Base-by-base conservation (phyloP, 35 echinoderm and acorn worm species). In the Patiria miniata region DNA sequence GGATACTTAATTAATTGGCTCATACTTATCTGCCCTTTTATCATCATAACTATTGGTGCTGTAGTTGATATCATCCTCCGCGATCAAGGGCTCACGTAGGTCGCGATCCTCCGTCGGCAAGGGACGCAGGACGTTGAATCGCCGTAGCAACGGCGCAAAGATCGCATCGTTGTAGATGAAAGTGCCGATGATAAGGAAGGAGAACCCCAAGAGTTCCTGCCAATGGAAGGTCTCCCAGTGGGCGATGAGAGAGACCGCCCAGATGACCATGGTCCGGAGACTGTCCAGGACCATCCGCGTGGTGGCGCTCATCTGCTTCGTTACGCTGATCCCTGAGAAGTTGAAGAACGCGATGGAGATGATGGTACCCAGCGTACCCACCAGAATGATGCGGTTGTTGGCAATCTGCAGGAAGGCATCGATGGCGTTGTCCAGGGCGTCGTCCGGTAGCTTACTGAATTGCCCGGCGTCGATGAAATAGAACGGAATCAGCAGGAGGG, bases 281-380 rank as follows among this genome's bases (percentile, higher is more conserved):
- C 93, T 95, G 53, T 95, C 93, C 22, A 95, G 58, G 19, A 95
- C 93, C 93, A 95, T 95, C 53, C 93, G 52, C 19, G 93, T 95
- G 77, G 93, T 95, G 57, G 93, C 93, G 83, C 89, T 95, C 89
- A 95, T 91, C 39, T 95, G 89, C 34, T 83, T 87, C 1, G 93
- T 95, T 2, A 95, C 93, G 60, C 93, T 95, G 10, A 95, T 85
- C 9, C 93, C 93, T 19, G 93, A 85, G 85, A 95, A 95, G 77
- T 95, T 95, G 86, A 95, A 95, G 89, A 95, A 95, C n/a, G 93
- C 93, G 40, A 95, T 95, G 52, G 89, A 91, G 33, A 95, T 38
- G 53, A 95, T 87, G 29, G 90, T 95, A 40, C 93, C 93, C 12
- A 95, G 7, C 33, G 84, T 87, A 17, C 88, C 88, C 28, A 95